Conservation (phyloP, 2,888 invertebrate genomes). For the Amiota mariae region DNA sequence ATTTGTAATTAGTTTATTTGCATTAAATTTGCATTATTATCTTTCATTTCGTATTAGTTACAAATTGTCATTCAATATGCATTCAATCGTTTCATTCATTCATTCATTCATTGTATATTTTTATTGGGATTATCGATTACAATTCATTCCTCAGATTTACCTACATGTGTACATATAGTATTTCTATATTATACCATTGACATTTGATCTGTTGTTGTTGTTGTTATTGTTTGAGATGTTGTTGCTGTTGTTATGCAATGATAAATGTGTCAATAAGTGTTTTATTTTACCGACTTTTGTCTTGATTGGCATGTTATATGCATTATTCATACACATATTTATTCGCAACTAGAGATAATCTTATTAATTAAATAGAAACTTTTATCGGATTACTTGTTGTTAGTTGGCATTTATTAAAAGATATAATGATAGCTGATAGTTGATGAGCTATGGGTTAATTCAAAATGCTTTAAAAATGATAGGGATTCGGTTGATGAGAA, state of each 20-base stretch:
- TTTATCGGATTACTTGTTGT: conserved; percentile 9
- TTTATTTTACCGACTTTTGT: conserved; percentile 24
- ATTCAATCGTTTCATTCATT: conserved; percentile 4
- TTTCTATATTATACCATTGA: no score
- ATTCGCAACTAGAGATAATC: conserved; percentile 11
- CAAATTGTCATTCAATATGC: conserved; percentile 24
- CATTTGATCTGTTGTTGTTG: not conserved
- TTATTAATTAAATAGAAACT: conserved; percentile 22
- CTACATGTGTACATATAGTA: no score
- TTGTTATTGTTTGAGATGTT: not conserved
- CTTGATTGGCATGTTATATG: conserved; percentile 12
- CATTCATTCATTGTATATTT: no score
- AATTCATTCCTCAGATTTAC: no score
- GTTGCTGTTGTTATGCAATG: conserved; percentile 13
- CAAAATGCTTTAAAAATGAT: no score
- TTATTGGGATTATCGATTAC: no score
- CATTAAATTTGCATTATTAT: conserved; percentile 29
- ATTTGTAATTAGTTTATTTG: conserved; percentile 13
- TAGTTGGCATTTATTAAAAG: not conserved
- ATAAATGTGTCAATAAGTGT: conserved; percentile 29
- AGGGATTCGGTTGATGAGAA: no score
- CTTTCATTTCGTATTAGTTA: conserved; percentile 19
- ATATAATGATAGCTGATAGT: no score
- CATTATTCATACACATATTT: conserved; percentile 13
- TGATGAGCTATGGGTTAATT: no score